Conservation (phyloP, 2,113 vertebrate species). For the Nannobrachium achirus region DNA sequence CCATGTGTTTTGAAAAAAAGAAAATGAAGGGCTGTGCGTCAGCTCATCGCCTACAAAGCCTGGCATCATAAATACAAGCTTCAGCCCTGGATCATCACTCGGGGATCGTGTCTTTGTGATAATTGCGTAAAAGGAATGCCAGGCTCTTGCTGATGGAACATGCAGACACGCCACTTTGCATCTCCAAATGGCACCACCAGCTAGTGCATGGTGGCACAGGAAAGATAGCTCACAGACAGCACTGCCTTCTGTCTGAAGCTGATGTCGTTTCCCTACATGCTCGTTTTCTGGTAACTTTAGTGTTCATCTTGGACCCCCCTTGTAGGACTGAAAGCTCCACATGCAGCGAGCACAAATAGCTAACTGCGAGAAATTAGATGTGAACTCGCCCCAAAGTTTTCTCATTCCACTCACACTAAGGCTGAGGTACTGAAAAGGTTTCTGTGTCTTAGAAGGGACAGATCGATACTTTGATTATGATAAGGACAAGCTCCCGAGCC, state of each 20-base stretch:
- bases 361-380: slow-evolving; percentile 63
- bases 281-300: slow-evolving; percentile 74
- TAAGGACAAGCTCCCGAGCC: background rate
- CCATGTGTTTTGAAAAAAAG: too few relatives aligned
- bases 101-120: slow-evolving; percentile 62
- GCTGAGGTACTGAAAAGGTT: slow-evolving; percentile 16
- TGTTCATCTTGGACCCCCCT: too few relatives aligned
- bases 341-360: slow-evolving; percentile 67
- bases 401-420: slow-evolving; percentile 49
- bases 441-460: background rate
- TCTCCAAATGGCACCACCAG: too few relatives aligned
- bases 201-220: slow-evolving; percentile 66
- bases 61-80: slow-evolving; percentile 43
- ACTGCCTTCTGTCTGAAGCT: slow-evolving; percentile 37
- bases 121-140: slow-evolving; percentile 73
- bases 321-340: slow-evolving; percentile 67
- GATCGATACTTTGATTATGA: slow-evolving; percentile 6
- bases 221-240: slow-evolving; percentile 60
- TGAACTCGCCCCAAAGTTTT: slow-evolving; percentile 61
- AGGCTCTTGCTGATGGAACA: slow-evolving; percentile 71
- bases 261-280: slow-evolving; percentile 73
- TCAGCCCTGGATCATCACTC: slow-evolving; percentile 60
- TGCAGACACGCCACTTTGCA: slow-evolving; percentile 65
- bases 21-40: too few relatives aligned
- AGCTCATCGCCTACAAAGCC: background rate